phyloP scores from a whole-genome alignment of 2,888 invertebrate genomes.

The Nipponacmea schrenckii region DNA sequence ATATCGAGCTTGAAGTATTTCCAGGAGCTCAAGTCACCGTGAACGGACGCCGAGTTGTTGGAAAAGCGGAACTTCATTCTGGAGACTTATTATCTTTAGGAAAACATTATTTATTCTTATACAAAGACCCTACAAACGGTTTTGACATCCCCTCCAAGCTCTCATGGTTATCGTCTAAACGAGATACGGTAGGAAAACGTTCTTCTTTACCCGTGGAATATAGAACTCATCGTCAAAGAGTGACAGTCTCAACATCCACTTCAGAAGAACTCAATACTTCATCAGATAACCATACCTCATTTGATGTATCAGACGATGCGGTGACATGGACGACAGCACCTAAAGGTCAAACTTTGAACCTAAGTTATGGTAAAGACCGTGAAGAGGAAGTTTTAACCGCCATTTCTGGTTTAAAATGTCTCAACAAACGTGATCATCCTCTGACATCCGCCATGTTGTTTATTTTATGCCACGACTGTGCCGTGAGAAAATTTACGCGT shows the following conservation, averaged over 20 bases:
- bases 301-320: conserved; percentile 19
- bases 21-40: conserved; percentile 44
- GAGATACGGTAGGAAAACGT: neutral
- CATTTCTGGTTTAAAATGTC: conserved; percentile 47
- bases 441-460: conserved; percentile 52
- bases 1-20: conserved; percentile 43
- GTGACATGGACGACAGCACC: conserved; percentile 29
- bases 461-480: conserved; percentile 53
- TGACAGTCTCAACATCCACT: neutral
- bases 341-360: conserved; percentile 35
- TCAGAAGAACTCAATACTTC: conserved; percentile 14
- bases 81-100: conserved; percentile 61
- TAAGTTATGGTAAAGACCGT: conserved; percentile 47
- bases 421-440: conserved; percentile 38
- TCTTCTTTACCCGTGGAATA: neutral
- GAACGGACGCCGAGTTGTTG: conserved; percentile 44
- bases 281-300: conserved; percentile 19
- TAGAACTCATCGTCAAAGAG: neutral
- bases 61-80: conserved; percentile 43
- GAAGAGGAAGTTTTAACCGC: conserved; percentile 55
- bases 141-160: conserved; percentile 49
- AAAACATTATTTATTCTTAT: conserved; percentile 57
- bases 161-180: conserved; percentile 41
- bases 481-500: conserved; percentile 44
- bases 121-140: conserved; percentile 57